These are phyloP conservation scores for Argyresthia albistria DNA, from an alignment of 2,888 invertebrate species.

Conservation along the genomic window DNA sequence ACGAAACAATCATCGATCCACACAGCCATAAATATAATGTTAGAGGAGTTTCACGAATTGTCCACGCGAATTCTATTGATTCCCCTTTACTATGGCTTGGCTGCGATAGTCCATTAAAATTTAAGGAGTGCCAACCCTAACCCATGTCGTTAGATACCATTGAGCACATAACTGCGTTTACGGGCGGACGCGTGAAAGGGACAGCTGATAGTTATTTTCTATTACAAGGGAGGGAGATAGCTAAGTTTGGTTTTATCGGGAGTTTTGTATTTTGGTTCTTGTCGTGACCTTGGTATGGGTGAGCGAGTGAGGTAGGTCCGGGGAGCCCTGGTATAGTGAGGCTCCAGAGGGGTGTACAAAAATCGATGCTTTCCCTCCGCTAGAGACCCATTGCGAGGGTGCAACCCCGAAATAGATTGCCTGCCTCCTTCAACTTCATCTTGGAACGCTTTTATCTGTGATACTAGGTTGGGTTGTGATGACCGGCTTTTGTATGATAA, in stretches of 20 bases:
- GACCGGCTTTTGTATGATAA: too few species aligned
- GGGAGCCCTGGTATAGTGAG: slow-evolving; percentile 36
- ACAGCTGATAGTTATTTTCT: slow-evolving; percentile 16
- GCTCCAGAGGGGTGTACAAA: slow-evolving; percentile 48
- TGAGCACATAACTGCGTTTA: slow-evolving; percentile 39
- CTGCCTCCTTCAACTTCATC: background rate
- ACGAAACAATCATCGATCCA: background rate
- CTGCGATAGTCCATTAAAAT: too few species aligned
- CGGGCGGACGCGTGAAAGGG: slow-evolving; percentile 34
- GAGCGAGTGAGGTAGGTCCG: slow-evolving; percentile 64
- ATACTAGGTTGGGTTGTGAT: too few species aligned
- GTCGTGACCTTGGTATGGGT: slow-evolving; percentile 52
- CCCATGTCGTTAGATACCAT: slow-evolving; percentile 28
- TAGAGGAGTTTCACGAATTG: background rate
- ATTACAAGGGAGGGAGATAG: slow-evolving; percentile 24
- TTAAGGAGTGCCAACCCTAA: slow-evolving; percentile 22
- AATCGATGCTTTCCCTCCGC: slow-evolving; percentile 64
- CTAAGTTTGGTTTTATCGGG: slow-evolving; percentile 29
- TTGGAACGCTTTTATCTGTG: background rate
- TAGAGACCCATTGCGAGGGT: slow-evolving; percentile 43
- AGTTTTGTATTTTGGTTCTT: slow-evolving; percentile 50
- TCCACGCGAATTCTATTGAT: too few species aligned
- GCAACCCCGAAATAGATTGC: slow-evolving; percentile 23
- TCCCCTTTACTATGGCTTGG: too few species aligned
- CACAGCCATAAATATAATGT: background rate